These are phyloP conservation scores for Babyrousa celebensis DNA, from an alignment of 2,797 vertebrate species.

Conservation along the genomic window DNA sequence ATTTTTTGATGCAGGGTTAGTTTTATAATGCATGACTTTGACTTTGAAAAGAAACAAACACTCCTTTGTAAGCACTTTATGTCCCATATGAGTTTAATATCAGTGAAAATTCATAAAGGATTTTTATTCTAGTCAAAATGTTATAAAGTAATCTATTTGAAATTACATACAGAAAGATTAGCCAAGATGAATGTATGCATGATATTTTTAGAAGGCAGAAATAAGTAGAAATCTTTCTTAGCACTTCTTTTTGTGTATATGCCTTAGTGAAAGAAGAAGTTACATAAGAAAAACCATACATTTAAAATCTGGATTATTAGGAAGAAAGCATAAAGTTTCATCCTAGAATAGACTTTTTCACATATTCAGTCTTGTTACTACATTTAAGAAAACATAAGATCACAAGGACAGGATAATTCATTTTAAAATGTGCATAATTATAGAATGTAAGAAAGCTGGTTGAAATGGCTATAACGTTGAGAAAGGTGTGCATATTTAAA, in stretches of 20 bases:
- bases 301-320: conserved; percentile 81
- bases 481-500: conserved; percentile 57
- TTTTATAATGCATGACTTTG: conserved; percentile 71
- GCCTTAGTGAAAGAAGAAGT: conserved; percentile 81
- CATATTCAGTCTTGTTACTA: conserved; percentile 71
- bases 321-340: conserved; percentile 58
- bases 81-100: conserved; percentile 63
- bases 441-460: not conserved
- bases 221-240: conserved; percentile 85
- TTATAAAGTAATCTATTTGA: conserved; percentile 82
- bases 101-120: conserved; percentile 48
- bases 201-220: conserved; percentile 86
- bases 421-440: conserved; percentile 47
- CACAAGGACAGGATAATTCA: conserved; percentile 35
- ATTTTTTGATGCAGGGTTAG: conserved; percentile 46
- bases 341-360: conserved; percentile 75
- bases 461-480: conserved; percentile 50
- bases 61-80: conserved; percentile 42
- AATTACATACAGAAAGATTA: conserved; percentile 82
- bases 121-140: conserved; percentile 83
- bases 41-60: conserved; percentile 72
- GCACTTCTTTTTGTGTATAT: conserved; percentile 78
- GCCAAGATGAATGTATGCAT: conserved; percentile 85
- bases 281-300: conserved; percentile 81
- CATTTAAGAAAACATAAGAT: conserved; percentile 72